Evolutionary conservation across 2,888 invertebrate genomes (phyloP).

Genomic region (Phortica magna): DNA sequence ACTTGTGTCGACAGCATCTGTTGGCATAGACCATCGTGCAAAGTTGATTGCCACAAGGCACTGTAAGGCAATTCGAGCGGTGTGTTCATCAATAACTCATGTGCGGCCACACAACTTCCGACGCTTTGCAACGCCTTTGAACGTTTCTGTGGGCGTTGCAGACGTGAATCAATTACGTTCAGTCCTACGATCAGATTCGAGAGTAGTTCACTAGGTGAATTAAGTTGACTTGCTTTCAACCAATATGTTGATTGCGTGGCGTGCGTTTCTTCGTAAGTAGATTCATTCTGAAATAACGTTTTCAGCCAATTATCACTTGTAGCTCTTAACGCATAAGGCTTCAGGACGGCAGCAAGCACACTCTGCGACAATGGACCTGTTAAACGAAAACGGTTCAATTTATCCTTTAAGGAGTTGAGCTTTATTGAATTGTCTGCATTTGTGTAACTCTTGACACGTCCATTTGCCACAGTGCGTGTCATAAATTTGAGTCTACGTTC

Average conservation of each 20-base stretch:
- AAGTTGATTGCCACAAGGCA: constrained; percentile 83
- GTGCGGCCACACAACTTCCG: not conserved
- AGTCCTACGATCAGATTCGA: constrained; percentile 85
- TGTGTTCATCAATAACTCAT: constrained; percentile 43
- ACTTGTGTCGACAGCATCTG: constrained; percentile 83
- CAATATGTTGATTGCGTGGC: constrained; percentile 81
- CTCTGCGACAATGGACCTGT: constrained; percentile 88
- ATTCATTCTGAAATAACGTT: constrained; percentile 11
- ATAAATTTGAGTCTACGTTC: constrained; percentile 69
- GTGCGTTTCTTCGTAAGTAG: constrained; percentile 56
- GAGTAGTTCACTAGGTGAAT: constrained; percentile 83
- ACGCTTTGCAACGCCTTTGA: constrained; percentile 79
- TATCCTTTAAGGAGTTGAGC: constrained; percentile 82
- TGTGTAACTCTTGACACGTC: constrained; percentile 65
- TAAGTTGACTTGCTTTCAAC: constrained; percentile 75
- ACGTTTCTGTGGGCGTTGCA: constrained; percentile 83
- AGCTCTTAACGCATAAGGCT: constrained; percentile 41
- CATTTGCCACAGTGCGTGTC: constrained; percentile 70
- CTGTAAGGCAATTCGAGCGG: constrained; percentile 77
- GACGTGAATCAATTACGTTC: constrained; percentile 90
- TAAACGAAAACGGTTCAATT: constrained; percentile 88
- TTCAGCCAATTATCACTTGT: constrained; percentile 74
- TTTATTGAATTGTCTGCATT: constrained; percentile 73
- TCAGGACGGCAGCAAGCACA: constrained; percentile 80
- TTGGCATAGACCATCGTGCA: constrained; percentile 81